phyloP scores from a whole-genome alignment of 2,113 vertebrate genomes.

The Parus major region DNA sequence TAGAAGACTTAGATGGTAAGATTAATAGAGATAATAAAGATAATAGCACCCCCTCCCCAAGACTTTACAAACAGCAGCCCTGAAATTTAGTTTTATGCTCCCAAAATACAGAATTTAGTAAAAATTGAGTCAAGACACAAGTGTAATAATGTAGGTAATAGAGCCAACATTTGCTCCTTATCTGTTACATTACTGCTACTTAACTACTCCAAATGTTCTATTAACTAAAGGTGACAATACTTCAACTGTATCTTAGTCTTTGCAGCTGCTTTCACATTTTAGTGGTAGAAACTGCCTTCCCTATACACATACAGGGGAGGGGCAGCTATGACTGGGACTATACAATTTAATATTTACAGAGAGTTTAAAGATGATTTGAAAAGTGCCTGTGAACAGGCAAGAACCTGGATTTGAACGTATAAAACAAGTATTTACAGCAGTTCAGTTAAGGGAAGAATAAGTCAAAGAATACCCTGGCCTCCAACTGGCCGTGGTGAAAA shows the following conservation, averaged over 20 bases:
- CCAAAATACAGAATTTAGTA: neutral
- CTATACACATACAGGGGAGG: neutral
- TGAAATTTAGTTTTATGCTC: neutral
- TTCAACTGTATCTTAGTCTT: neutral
- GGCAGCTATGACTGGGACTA: neutral
- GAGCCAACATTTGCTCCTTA: neutral
- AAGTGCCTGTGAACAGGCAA: neutral
- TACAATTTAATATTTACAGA: neutral
- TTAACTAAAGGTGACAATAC: neutral
- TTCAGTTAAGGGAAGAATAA: neutral
- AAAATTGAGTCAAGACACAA: neutral
- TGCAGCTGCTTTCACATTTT: neutral
- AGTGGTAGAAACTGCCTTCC: neutral
- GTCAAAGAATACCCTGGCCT: neutral
- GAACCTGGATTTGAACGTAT: neutral
- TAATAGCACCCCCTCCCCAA: neutral
- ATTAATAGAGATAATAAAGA: neutral
- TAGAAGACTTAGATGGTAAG: neutral
- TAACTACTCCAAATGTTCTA: neutral
- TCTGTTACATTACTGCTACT: neutral
- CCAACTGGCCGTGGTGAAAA: neutral
- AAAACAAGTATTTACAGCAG: neutral
- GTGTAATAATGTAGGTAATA: neutral
- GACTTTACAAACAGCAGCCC: neutral
- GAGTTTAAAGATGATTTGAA: neutral